Evolutionary conservation across 1,140 invertebrate species (phyloP).

Genomic region (Drosophila santomea): DNA sequence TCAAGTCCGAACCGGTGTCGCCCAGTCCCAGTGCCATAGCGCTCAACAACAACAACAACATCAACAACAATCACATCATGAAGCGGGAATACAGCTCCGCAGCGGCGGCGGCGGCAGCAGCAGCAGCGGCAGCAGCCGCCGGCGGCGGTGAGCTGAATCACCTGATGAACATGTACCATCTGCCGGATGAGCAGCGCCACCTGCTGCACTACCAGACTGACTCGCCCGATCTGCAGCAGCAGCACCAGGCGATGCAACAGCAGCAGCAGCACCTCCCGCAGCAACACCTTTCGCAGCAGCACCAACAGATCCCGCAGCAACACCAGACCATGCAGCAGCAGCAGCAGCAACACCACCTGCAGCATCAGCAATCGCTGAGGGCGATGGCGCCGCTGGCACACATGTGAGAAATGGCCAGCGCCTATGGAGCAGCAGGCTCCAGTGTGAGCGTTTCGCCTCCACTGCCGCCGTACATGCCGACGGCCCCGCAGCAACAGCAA

Average conservation of each 20-base stretch:
- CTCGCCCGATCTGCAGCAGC: conserved; percentile 84
- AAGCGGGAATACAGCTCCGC: conserved; percentile 88
- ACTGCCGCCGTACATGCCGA: conserved; percentile 49
- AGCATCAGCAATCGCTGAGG: conserved; percentile 87
- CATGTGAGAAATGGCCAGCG: conserved; percentile 89
- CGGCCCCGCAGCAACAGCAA: conserved; percentile 43
- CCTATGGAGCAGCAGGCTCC: conserved; percentile 71
- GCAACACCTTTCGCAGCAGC: conserved; percentile 62
- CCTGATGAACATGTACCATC: conserved; percentile 88
- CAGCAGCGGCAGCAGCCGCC: conserved; percentile 73
- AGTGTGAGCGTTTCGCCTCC: conserved; percentile 54
- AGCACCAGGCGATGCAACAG: conserved; percentile 83
- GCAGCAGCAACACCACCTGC: conserved; percentile 84
- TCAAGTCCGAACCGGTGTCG: conserved; percentile 94
- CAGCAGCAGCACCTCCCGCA: conserved; percentile 63
- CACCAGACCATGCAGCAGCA: conserved; percentile 68
- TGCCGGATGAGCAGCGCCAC: conserved; percentile 86
- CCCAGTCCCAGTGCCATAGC: conserved; percentile 86
- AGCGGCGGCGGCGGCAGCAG: conserved; percentile 62
- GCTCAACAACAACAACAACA: conserved; percentile 78
- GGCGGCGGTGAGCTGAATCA: conserved; percentile 86
- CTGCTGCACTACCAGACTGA: conserved; percentile 82
- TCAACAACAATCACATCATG: conserved; percentile 85
- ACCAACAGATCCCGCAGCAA: conserved; percentile 85
- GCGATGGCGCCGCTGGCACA: conserved; percentile 89